These are phyloP conservation scores for Oncorhynchus nerka DNA, from an alignment of 2,113 vertebrate genomes.

Conservation along the genomic window DNA sequence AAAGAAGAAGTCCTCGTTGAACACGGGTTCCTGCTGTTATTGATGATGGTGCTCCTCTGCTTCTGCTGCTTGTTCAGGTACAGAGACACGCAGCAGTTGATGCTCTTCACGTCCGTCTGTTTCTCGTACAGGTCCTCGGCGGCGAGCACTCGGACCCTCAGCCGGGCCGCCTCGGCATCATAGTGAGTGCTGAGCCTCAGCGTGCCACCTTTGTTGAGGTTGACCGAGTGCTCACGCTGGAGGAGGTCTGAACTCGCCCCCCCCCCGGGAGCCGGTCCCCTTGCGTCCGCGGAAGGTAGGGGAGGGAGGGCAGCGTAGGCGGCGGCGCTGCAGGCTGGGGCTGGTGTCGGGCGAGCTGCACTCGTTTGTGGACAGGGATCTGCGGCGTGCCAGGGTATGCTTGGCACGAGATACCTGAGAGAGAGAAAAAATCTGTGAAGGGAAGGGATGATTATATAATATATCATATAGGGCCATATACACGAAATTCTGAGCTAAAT, in stretches of 20 bases:
- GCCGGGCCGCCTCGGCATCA: constrained; percentile 47
- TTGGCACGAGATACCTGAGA: constrained; percentile 18
- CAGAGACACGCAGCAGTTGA: constrained; percentile 93
- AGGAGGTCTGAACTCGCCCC: constrained; percentile 37
- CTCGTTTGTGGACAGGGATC: constrained; percentile 14
- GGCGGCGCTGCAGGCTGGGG: constrained; percentile 24
- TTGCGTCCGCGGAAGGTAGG: background rate
- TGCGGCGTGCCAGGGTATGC: constrained; percentile 15
- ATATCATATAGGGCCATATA: background rate
- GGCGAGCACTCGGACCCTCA: background rate
- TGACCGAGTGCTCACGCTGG: constrained; percentile 20
- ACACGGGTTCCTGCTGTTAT: constrained; percentile 91
- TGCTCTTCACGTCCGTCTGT: constrained; percentile 83
- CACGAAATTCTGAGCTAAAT: background rate
- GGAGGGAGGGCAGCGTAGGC: constrained; percentile 17
- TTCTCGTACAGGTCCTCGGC: constrained; percentile 77
- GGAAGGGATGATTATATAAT: background rate
- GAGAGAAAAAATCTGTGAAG: too few relatives aligned
- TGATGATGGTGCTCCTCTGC: constrained; percentile 94
- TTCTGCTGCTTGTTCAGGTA: constrained; percentile 96
- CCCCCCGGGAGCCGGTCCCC: background rate
- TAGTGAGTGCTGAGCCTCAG: constrained; percentile 62
- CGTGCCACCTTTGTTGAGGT: constrained; percentile 22
- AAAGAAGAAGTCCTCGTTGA: constrained; percentile 98
- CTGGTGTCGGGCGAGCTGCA: constrained; percentile 70